Conservation (phyloP, 2,113 vertebrate genomes). For the Etia nguti region DNA sequence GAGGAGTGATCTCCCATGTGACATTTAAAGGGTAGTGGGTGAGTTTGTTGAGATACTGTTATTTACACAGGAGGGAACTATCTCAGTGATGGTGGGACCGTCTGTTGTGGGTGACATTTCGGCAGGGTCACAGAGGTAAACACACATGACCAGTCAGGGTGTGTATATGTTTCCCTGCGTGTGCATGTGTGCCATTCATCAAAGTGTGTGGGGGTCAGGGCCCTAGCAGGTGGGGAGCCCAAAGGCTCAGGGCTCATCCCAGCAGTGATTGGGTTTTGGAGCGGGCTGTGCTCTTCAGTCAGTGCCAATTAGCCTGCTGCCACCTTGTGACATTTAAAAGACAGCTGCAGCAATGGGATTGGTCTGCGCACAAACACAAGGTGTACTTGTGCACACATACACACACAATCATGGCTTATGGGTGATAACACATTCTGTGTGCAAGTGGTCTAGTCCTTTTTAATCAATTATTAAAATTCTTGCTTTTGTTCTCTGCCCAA, state of each 20-base stretch:
- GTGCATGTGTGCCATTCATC: background rate
- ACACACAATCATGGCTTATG: background rate
- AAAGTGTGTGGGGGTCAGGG: background rate
- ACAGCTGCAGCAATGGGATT: slow-evolving; percentile 9
- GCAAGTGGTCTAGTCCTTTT: background rate
- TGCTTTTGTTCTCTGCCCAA: background rate
- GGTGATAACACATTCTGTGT: background rate
- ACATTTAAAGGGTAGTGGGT: slow-evolving; percentile 30
- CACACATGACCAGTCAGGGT: background rate
- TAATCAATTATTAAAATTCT: background rate
- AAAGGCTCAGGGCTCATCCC: slow-evolving; percentile 38
- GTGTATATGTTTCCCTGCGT: slow-evolving; percentile 15
- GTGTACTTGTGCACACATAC: background rate
- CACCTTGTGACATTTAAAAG: slow-evolving; percentile 68
- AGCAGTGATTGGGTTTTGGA: slow-evolving; percentile 62
- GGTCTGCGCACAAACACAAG: background rate
- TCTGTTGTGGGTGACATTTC: slow-evolving; percentile 66
- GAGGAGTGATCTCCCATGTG: background rate
- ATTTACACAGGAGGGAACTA: slow-evolving; percentile 33
- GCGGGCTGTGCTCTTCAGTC: slow-evolving; percentile 52
- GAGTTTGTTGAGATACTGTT: slow-evolving; percentile 25
- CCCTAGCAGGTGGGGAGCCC: slow-evolving; percentile 26
- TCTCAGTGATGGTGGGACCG: slow-evolving; percentile 21
- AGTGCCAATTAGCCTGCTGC: slow-evolving; percentile 66
- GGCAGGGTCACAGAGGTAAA: slow-evolving; percentile 40